These are phyloP conservation scores for Clavelina lepadiformis DNA, from an alignment of 23 tunicate species.

Conservation along the genomic window DNA sequence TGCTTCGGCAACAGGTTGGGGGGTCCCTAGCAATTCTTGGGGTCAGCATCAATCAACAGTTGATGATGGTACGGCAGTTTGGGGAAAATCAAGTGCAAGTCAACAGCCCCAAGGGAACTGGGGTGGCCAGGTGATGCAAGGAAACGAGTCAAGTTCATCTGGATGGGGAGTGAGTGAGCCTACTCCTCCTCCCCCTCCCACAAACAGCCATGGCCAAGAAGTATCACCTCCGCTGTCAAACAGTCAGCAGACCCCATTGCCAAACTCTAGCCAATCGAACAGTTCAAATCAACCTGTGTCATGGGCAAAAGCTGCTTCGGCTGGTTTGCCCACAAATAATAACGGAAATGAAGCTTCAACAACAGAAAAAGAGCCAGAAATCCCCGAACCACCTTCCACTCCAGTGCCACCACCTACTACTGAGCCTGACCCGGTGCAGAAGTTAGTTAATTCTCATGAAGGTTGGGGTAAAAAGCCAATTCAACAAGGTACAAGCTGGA, in stretches of 20 bases:
- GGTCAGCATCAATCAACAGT: constrained; percentile 33
- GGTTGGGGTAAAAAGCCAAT: constrained; percentile 94
- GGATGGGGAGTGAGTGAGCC: constrained; percentile 57
- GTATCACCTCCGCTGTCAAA: background rate
- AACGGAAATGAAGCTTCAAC: constrained; percentile 5
- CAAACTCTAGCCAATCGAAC: background rate
- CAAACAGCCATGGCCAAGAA: background rate
- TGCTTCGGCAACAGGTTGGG: constrained; percentile 64
- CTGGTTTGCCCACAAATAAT: constrained; percentile 30
- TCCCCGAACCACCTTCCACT: constrained; percentile 4
- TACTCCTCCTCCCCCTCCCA: constrained; percentile 9
- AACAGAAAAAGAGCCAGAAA: constrained; percentile 16
- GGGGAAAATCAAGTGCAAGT: constrained; percentile 52
- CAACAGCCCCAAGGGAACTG: constrained; percentile 48
- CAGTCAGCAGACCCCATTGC: background rate
- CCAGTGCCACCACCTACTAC: constrained; percentile 10
- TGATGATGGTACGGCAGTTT: constrained; percentile 70
- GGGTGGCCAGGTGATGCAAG: constrained; percentile 35
- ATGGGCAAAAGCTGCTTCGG: constrained; percentile 73
- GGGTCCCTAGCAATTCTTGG: constrained; percentile 44
- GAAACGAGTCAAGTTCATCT: constrained; percentile 8
- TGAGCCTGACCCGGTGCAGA: constrained; percentile 64
- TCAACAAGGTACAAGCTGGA: constrained; percentile 89
- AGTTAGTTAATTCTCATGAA: constrained; percentile 86
- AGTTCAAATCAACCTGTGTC: constrained; percentile 38